Evolutionary conservation across 2,797 vertebrate genomes (phyloP), one percentile per base, ranked within the genome.

Genomic region (Macrochelys suwanniensis): DNA sequence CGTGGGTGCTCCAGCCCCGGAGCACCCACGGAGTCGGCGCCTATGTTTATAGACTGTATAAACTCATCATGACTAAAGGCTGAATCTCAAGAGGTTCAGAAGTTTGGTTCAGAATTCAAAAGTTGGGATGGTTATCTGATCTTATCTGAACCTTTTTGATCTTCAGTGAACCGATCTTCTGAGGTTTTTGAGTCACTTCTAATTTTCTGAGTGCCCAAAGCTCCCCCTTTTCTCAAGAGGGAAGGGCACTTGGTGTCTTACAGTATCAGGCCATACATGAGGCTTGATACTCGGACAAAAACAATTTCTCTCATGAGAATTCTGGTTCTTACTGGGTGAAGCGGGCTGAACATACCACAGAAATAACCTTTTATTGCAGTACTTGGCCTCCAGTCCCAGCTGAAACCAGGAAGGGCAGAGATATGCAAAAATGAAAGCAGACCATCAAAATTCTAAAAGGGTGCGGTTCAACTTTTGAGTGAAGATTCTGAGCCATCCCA

Each of bases 151-250:
- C 1, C 1, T 65, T 90, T 87, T 31, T 76, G 71, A 23, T 76
- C 37, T 68, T 77, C 42, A 83, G 33, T 1, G 51, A 88, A 87
- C 79, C 3, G 28, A 61, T 49, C 45, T 89, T 92, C 71, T 79
- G 84, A 91, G 90, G 4, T 81, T 93, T 59, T 87, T 56, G 47
- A 50, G 51, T 79, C 47, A 28, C 51, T 92, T 93, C 85, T 87
- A 80, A 80, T 86, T 57, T 80, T 85, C 88, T n/a, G 59, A 45
- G 42, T 87, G 80, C 50, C 81, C 89, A 92, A 88, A 95, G 79
- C 31, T 1, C 25, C 8, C 3, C 79, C 83, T 91, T 80, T 80
- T 88, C 37, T 85, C 53, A 92, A 65, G 13, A 5, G 59, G 80
- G 84, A 91, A 56, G 21, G 84, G 9, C 33, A 1, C 17, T 81